A percentile compares a stretch with the other conserved stretches of the same genome.
Conservation (phyloP, 1,140 invertebrate species). For the Calliopsis andreniformis region DNA sequence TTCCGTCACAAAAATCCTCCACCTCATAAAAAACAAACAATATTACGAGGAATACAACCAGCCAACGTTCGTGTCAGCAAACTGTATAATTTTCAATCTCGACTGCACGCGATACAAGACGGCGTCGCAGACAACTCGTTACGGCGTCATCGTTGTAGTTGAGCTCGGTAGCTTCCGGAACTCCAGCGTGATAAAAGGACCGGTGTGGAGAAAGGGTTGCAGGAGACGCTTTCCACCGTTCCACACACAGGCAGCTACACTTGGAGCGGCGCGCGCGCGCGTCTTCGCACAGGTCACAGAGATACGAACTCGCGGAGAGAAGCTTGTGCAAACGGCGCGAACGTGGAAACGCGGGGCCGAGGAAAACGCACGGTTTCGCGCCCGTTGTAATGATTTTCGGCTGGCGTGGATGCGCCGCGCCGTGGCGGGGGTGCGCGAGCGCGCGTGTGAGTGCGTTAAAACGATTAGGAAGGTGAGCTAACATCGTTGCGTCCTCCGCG, state of each 20-base stretch:
- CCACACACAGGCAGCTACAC: constrained; percentile 7
- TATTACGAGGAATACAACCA: neutral
- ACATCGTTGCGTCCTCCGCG: constrained; percentile 58
- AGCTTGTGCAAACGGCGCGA: constrained; percentile 49
- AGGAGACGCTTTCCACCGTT: constrained; percentile 22
- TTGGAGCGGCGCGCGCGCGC: neutral
- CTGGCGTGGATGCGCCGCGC: constrained; percentile 36
- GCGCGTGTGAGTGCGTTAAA: constrained; percentile 69
- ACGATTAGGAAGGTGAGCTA: constrained; percentile 74
- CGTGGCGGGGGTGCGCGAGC: neutral
- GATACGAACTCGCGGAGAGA: constrained; percentile 18
- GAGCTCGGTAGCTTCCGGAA: constrained; percentile 38
- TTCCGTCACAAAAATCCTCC: no score
- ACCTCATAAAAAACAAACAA: neutral
- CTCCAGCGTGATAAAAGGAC: constrained; percentile 44
- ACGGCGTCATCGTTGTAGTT: constrained; percentile 32
- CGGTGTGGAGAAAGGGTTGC: constrained; percentile 29
- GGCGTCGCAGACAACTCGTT: constrained; percentile 43
- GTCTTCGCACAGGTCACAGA: neutral
- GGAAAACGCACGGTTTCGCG: constrained; percentile 58
- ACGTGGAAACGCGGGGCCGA: constrained; percentile 58
- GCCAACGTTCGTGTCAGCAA: constrained; percentile 15
- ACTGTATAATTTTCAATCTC: constrained; percentile 51
- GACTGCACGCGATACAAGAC: constrained; percentile 25
- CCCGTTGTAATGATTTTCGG: constrained; percentile 64